phyloP scores from a whole-genome alignment of 2,797 vertebrate species.

The Sternotherus odoratus region DNA sequence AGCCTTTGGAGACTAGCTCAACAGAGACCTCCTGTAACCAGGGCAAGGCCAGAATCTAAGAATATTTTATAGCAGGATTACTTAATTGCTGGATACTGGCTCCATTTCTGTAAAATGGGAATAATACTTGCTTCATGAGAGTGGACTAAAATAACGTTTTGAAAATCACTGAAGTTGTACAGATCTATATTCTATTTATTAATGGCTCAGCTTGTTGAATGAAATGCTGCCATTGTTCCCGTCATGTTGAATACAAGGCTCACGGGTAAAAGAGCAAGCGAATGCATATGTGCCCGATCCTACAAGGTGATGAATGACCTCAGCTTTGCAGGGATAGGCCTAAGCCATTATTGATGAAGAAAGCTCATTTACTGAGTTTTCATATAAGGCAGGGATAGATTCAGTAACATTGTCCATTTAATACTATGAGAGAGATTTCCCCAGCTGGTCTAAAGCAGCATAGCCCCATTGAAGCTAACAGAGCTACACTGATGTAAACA shows the following conservation, averaged over 20 bases:
- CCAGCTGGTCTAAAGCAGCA: background rate
- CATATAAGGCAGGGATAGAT: background rate
- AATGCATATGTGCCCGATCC: rapidly evolving
- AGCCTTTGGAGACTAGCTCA: background rate
- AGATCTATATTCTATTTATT: background rate
- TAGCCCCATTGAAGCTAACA: background rate
- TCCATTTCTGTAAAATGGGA: background rate
- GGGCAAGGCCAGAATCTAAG: background rate
- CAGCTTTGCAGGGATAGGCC: background rate
- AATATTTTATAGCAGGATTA: slow-evolving; percentile 6
- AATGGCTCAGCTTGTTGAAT: background rate
- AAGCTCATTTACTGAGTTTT: background rate
- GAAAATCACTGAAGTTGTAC: background rate
- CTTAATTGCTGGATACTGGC: background rate
- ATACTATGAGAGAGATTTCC: background rate
- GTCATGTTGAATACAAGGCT: background rate
- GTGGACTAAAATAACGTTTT: slow-evolving; percentile 14
- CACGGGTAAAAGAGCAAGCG: rapidly evolving
- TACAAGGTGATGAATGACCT: background rate
- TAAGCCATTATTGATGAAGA: background rate
- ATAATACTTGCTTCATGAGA: background rate
- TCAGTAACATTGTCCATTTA: rapidly evolving
- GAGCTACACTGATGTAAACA: background rate
- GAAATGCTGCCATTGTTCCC: background rate
- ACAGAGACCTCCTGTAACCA: background rate